Conservation (phyloP, 2,797 vertebrate genomes). For the Limnodromus scolopaceus region DNA sequence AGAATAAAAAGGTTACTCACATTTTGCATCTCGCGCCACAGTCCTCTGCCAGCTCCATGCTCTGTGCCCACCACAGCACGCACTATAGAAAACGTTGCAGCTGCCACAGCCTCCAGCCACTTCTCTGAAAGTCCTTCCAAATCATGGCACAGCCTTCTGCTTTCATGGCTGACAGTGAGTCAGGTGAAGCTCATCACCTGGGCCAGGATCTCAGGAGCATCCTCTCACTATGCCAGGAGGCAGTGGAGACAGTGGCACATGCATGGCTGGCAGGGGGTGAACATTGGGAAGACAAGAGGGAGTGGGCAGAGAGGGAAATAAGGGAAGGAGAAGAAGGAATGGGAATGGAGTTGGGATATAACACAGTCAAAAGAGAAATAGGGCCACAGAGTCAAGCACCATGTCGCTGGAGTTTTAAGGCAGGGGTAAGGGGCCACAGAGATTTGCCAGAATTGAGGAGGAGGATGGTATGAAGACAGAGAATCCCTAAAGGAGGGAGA, state of each 20-base stretch:
- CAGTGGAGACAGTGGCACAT: accelerated
- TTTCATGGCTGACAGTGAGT: neutral
- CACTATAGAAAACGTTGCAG: neutral
- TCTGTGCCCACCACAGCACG: neutral
- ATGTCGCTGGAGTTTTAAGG: neutral
- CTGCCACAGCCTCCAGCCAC: neutral
- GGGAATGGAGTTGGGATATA: neutral
- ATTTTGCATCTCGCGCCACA: neutral
- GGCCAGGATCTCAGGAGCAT: neutral
- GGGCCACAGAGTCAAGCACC: neutral
- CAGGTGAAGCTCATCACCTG: neutral
- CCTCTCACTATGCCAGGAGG: neutral
- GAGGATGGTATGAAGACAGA: neutral
- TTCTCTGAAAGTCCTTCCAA: neutral
- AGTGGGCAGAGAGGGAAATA: neutral
- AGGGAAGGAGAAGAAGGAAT: neutral
- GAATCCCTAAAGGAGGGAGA: neutral
- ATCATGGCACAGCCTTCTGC: neutral
- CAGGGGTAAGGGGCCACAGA: neutral
- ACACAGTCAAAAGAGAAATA: neutral
- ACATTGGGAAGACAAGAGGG: neutral
- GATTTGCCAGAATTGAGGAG: neutral
- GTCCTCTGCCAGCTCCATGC: neutral
- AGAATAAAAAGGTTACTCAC: neutral
- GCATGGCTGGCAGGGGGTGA: neutral